These are phyloP conservation scores for Gymnoscopelus microlampas DNA, from an alignment of 2,797 vertebrate genomes.

Conservation along the genomic window DNA sequence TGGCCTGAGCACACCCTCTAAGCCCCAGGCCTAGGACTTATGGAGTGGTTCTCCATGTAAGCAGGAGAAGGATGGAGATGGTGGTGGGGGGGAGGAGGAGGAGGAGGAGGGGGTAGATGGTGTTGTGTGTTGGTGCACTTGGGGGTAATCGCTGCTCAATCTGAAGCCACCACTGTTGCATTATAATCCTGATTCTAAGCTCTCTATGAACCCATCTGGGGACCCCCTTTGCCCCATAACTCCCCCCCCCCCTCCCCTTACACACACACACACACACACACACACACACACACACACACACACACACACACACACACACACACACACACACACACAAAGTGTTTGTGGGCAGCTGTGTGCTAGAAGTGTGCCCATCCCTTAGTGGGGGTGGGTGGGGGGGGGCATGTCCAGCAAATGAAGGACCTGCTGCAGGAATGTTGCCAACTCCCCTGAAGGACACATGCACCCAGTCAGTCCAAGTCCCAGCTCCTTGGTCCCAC, in stretches of 20 bases:
- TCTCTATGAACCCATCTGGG: conserved; percentile 95
- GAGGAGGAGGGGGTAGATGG: conserved; percentile 23
- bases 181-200: conserved; percentile 98
- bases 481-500: conserved; percentile 28
- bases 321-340: conserved; percentile 30
- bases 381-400: conserved; percentile 19
- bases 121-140: conserved; percentile 54
- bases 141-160: conserved; percentile 90
- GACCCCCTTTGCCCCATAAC: conserved; percentile 64
- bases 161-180: conserved; percentile 91
- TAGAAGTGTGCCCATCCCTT: conserved; percentile 61
- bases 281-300: conserved; percentile 6
- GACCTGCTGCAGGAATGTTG: conserved; percentile 70
- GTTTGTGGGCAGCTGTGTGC: conserved; percentile 51
- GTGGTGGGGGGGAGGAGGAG: conserved; percentile 34
- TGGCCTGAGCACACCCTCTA: neutral
- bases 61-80: neutral
- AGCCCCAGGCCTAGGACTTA: no score
- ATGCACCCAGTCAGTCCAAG: conserved; percentile 39
- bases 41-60: no score
- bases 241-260: conserved; percentile 44
- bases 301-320: conserved; percentile 5
- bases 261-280: conserved; percentile 30
- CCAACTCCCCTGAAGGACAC: conserved; percentile 63
- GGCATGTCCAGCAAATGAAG: conserved; percentile 72